Evolutionary conservation across 2,797 vertebrate species (phyloP).

Genomic region (Trematomus bernacchii): DNA sequence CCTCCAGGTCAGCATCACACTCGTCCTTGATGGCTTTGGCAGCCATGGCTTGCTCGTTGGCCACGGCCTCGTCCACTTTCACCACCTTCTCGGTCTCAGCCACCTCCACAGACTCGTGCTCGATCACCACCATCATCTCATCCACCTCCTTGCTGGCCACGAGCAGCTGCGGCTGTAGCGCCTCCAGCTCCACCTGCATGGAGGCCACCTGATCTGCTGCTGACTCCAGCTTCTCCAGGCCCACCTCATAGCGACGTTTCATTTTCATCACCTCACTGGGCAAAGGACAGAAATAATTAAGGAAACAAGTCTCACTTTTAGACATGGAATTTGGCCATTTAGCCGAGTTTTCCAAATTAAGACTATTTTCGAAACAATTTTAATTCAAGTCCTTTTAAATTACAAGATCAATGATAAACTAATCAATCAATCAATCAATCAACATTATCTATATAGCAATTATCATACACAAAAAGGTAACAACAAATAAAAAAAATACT

Average conservation of each 20-base stretch:
- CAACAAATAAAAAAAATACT: too few species aligned
- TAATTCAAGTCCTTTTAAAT: too few species aligned
- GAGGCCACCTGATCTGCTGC: constrained; percentile 89
- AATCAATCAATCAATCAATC: too few species aligned
- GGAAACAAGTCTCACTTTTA: not conserved
- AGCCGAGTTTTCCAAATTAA: too few species aligned
- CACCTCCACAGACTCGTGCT: constrained; percentile 91
- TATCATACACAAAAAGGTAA: too few species aligned
- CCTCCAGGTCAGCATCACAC: constrained; percentile 91
- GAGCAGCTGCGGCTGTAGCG: constrained; percentile 89
- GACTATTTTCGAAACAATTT: too few species aligned
- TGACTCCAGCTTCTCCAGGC: constrained; percentile 91
- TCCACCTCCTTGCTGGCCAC: constrained; percentile 91
- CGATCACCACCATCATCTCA: constrained; percentile 90
- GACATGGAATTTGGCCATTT: not conserved
- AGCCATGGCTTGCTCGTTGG: constrained; percentile 91
- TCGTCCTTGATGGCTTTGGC: constrained; percentile 95
- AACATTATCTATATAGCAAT: too few species aligned
- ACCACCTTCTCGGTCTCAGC: constrained; percentile 91
- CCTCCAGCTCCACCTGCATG: constrained; percentile 91
- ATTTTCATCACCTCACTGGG: constrained; percentile 90
- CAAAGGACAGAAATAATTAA: not conserved
- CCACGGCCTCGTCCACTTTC: constrained; percentile 88
- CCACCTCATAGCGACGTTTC: constrained; percentile 91
- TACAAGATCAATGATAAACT: too few species aligned